These are phyloP conservation scores for Agapostemon virescens DNA, from an alignment of 2,888 invertebrate genomes.

Conservation along the genomic window DNA sequence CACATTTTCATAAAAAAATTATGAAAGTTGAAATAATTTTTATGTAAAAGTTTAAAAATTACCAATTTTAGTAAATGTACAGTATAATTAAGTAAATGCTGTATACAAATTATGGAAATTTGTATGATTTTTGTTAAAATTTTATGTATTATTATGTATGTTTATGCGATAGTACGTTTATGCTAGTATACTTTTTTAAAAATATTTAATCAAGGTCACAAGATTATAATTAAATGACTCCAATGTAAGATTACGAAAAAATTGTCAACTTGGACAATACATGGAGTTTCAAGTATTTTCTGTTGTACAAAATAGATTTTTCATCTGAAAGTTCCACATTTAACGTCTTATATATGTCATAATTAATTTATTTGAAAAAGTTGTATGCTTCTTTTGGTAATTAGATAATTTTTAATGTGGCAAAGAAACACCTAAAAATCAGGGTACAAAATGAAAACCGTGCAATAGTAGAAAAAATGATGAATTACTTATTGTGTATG, in stretches of 20 bases:
- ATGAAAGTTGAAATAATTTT: constrained; percentile 32
- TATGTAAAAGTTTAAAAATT: constrained; percentile 27
- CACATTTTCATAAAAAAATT: constrained; percentile 72
- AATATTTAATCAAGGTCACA: constrained; percentile 30
- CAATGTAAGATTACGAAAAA: constrained; percentile 36
- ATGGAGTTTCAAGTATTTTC: constrained; percentile 20
- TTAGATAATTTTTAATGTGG: constrained; percentile 18
- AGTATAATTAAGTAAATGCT: constrained; percentile 17
- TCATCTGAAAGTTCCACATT: constrained; percentile 15
- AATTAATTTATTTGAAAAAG: constrained; percentile 16
- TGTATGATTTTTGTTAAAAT: constrained; percentile 29
- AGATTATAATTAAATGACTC: constrained; percentile 29
- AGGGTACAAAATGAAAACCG: constrained; percentile 58
- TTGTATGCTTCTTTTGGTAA: constrained; percentile 31
- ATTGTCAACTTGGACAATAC: constrained; percentile 25
- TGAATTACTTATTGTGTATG: constrained; percentile 46
- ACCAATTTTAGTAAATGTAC: constrained; percentile 40
- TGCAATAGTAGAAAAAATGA: constrained; percentile 51
- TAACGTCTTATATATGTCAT: constrained; percentile 19
- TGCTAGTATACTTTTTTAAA: constrained; percentile 10
- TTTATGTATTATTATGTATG: too few species aligned
- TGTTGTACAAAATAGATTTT: constrained; percentile 28
- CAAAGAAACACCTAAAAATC: constrained; percentile 52
- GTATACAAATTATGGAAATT: constrained; percentile 24
- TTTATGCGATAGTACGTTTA: constrained; percentile 35